Evolutionary conservation across 2,113 vertebrate genomes (phyloP), one percentile per base, ranked within the genome.

Genomic region (Oophaga pumilio): DNA sequence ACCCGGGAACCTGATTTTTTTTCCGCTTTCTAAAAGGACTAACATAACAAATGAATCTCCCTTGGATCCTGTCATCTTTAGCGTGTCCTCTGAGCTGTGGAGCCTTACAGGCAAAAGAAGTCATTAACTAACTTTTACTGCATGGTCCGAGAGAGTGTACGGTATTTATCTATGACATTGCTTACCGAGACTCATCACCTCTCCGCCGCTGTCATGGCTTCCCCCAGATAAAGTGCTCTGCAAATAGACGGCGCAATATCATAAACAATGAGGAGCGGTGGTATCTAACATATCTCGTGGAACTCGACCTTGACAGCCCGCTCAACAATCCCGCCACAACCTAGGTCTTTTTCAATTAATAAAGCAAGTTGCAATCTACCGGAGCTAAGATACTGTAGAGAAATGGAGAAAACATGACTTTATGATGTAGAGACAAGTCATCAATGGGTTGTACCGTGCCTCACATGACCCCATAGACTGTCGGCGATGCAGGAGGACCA

Each of bases 1-100:
- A 91, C 69, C 89, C 0, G 0, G 77, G 88, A 92, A 89, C 89
- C 91, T 91, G 0, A 0, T 89, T 91, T 89, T 91, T 85, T 8
- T 26, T 24, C 69, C 50, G 22, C 89, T 91, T 93, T 89, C 87
- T 76, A 88, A 89, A 86, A 86, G 80, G 88, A 84, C 90, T 90
- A 33, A 90, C 91, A 89, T 12, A 89, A 91, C 89, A 91, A 85
- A 91, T 90, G 80, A 90, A 93, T 93, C 87, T 89, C 86, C 60
- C 79, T 26, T 56, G 83, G 84, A 90, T 84, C 87, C 88, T 68
- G 60, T 89, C 89, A 56, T 87, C 90, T 89, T 62, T 79, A 56
- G 89, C 90, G 79, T 0, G 0, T 15, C 81, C 77, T 43, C 15
- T 80, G 9, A 78, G 91, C 87, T 50, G 2, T 18, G 89, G 57